Percentiles rank a stretch among this genome's conserved stretches.
These are phyloP conservation scores for Pheosia tremula DNA, from an alignment of 2,888 invertebrate species.

Conservation along the genomic window DNA sequence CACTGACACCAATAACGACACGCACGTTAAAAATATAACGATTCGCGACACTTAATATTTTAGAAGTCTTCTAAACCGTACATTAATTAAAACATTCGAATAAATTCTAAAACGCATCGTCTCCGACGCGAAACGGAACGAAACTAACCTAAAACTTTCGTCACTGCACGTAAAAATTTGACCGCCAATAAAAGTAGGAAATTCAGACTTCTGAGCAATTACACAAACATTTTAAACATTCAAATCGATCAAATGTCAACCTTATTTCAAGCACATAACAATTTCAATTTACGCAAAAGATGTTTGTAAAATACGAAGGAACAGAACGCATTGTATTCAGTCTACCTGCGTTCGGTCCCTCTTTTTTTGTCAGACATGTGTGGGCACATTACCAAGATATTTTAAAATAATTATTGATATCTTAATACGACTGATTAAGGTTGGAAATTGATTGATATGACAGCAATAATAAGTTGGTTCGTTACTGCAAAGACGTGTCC, in stretches of 20 bases:
- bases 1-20: neutral
- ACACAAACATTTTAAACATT: conserved; percentile 39
- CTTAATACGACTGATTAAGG: conserved; percentile 40
- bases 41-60: too few relatives aligned
- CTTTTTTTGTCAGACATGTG: conserved; percentile 65
- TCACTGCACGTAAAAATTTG: conserved; percentile 73
- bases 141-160: conserved; percentile 75
- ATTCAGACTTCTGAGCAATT: conserved; percentile 53
- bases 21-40: neutral
- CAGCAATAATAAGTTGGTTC: conserved; percentile 10
- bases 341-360: conserved; percentile 78
- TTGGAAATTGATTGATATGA: conserved; percentile 29
- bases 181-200: conserved; percentile 72
- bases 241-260: conserved; percentile 39
- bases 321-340: conserved; percentile 71
- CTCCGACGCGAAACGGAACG: conserved; percentile 56
- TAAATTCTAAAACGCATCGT: conserved; percentile 52
- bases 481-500: conserved; percentile 41
- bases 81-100: conserved; percentile 51
- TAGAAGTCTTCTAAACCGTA: too few relatives aligned
- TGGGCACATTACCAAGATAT: conserved; percentile 32
- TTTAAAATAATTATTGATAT: conserved; percentile 9
- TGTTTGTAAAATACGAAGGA: conserved; percentile 40
- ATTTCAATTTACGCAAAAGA: conserved; percentile 14
- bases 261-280: conserved; percentile 30